These are phyloP conservation scores for Drosophila sucinea DNA, from an alignment of 1,140 invertebrate species.

Conservation along the genomic window DNA sequence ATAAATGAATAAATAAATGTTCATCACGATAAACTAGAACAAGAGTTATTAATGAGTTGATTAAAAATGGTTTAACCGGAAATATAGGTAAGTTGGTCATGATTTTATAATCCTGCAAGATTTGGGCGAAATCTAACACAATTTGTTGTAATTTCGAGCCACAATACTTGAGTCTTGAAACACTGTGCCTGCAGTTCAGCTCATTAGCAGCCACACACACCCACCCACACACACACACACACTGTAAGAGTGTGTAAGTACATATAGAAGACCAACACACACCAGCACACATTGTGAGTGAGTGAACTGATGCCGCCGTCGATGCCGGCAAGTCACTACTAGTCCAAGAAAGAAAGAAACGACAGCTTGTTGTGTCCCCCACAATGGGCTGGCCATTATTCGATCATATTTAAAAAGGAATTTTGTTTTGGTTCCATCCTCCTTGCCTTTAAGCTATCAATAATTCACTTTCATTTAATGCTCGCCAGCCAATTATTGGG, in stretches of 20 bases:
- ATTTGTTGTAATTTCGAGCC: neutral
- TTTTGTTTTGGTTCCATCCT: conserved; percentile 49
- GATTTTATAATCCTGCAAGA: no score
- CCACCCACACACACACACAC: conserved; percentile 1
- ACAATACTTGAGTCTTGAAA: neutral
- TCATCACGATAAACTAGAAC: no score
- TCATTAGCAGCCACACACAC: conserved; percentile 66
- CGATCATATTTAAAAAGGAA: conserved; percentile 80
- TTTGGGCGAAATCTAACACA: no score
- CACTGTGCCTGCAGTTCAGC: conserved; percentile 29
- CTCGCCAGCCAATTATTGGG: conserved; percentile 63
- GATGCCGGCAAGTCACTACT: neutral
- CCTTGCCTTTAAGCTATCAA: conserved; percentile 62
- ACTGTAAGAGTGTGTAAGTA: neutral
- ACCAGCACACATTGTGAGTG: neutral
- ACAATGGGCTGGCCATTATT: conserved; percentile 45
- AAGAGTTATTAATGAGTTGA: no score
- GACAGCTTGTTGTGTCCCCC: conserved; percentile 46
- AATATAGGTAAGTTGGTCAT: no score
- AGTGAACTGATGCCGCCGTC: no score
- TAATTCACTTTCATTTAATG: conserved; percentile 75
- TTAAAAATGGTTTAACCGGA: no score
- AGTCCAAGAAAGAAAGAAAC: conserved; percentile 2
- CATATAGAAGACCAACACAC: neutral
- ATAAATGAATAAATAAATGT: no score